Evolutionary conservation across 2,888 invertebrate genomes (phyloP).

Genomic region (Tridacna gigas): DNA sequence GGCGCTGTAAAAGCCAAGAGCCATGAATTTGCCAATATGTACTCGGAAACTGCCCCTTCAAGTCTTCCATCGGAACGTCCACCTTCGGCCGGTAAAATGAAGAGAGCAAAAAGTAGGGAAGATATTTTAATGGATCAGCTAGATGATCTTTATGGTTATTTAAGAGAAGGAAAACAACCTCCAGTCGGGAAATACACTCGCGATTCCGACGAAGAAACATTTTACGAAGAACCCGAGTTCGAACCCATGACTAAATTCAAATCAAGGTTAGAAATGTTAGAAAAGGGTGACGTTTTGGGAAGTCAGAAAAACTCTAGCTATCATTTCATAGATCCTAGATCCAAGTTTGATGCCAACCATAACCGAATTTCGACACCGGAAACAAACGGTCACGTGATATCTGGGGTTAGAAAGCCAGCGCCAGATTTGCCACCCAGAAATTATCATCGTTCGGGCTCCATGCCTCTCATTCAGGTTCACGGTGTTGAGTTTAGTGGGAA

Average conservation of each 20-base stretch:
- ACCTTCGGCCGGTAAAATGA: slow-evolving; percentile 45
- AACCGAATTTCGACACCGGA: slow-evolving; percentile 33
- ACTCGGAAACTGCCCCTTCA: slow-evolving; percentile 59
- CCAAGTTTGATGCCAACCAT: slow-evolving; percentile 51
- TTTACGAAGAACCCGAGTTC: slow-evolving; percentile 83
- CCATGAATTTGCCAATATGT: slow-evolving; percentile 72
- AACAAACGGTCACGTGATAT: slow-evolving; percentile 37
- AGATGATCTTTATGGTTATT: slow-evolving; percentile 98
- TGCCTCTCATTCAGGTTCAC: slow-evolving; percentile 52
- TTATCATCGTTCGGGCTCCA: slow-evolving; percentile 67
- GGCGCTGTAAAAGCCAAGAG: slow-evolving; percentile 69
- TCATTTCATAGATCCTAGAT: slow-evolving; percentile 69
- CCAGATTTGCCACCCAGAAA: slow-evolving; percentile 69
- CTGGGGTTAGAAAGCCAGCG: slow-evolving; percentile 38
- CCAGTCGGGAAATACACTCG: slow-evolving; percentile 86
- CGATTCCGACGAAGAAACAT: slow-evolving; percentile 83
- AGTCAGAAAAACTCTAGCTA: slow-evolving; percentile 71
- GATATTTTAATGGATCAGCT: slow-evolving; percentile 92
- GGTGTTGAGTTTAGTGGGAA: slow-evolving; percentile 11
- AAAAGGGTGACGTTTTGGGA: slow-evolving; percentile 68
- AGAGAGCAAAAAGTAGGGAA: slow-evolving; percentile 87
- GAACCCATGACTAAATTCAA: slow-evolving; percentile 79
- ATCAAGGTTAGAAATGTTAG: slow-evolving; percentile 73
- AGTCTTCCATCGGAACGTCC: slow-evolving; percentile 33
- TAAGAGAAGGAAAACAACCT: slow-evolving; percentile 95